Evolutionary conservation across 2,797 vertebrate species (phyloP), one percentile per base, ranked within the genome.

Genomic region (Aulostomus chinensis): DNA sequence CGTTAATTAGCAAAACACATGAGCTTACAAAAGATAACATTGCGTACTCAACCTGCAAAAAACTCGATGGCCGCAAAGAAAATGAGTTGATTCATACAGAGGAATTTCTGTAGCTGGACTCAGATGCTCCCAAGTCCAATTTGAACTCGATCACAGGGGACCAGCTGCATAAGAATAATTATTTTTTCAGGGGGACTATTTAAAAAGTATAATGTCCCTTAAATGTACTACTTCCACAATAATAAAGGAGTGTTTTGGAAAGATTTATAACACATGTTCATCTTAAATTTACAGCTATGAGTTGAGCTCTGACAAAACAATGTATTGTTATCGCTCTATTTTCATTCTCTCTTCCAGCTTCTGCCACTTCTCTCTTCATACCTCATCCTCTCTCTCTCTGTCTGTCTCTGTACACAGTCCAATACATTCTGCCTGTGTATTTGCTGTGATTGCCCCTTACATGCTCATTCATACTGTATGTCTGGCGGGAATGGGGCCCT

Each of bases 1-100:
- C 64, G 50, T 85, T 80, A 85, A 84, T 77, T 71, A 64, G 53
- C 30, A 34, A 31, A 60, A 68, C 29, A 58, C 66, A 77, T 32
- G 65, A 61, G 47, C 9, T 20, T n/a, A 60, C 58, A 42, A 65
- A 34, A 73, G 68, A 78, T 60, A 71, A 69, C 37, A 51, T 32
- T 1, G 18, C 40, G 49, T 9, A 34, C 12, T 26, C 25, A 33
- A 35, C 57, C 36, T 37, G 39, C 42, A 49, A 16, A 55, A 35
- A 68, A 58, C 15, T 16, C 9, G 32, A 12, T 50, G 9, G 40
- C 42, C 40, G 35, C 52, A 49, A 39, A 52, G 26, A 11, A 51
- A 51, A 71, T 26, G 0, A 28, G 15, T 58, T 65, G 18, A 40
- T 54, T 67, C 48, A 32, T 37, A 39, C 11, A 32, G 28, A 14